Percentiles rank a stretch among this genome's conserved stretches.
phyloP scores from a whole-genome alignment of 2,888 invertebrate genomes.

The Ormyrus nitidulus region DNA sequence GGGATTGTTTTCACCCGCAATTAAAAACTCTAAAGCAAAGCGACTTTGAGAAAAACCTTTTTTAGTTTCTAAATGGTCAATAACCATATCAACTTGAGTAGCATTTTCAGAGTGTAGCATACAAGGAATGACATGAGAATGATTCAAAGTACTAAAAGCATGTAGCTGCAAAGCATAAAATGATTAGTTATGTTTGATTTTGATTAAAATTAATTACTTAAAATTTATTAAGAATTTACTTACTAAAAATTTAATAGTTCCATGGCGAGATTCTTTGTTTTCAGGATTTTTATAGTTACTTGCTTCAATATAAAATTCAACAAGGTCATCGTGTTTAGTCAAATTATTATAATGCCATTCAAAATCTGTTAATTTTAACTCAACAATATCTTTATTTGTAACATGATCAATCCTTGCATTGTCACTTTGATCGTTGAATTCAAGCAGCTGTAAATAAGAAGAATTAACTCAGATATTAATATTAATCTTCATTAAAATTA shows the following conservation, averaged over 20 bases:
- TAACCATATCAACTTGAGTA: slow-evolving; percentile 80
- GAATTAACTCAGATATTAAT: slow-evolving; percentile 29
- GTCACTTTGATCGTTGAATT: slow-evolving; percentile 79
- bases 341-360: slow-evolving; percentile 73
- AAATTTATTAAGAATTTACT: slow-evolving; percentile 58
- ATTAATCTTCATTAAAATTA: not conserved
- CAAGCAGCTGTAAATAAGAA: slow-evolving; percentile 76
- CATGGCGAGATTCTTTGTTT: slow-evolving; percentile 67
- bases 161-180: slow-evolving; percentile 76
- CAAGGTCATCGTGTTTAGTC: slow-evolving; percentile 73
- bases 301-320: slow-evolving; percentile 67
- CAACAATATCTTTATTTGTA: slow-evolving; percentile 70
- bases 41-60: slow-evolving; percentile 77
- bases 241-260: slow-evolving; percentile 69
- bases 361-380: slow-evolving; percentile 71
- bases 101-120: slow-evolving; percentile 82
- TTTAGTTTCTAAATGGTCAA: slow-evolving; percentile 78
- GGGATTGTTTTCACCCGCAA: slow-evolving; percentile 77
- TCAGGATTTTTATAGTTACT: slow-evolving; percentile 65
- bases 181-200: too few relatives aligned
- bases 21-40: slow-evolving; percentile 79
- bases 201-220: slow-evolving; percentile 13
- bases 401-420: slow-evolving; percentile 72
- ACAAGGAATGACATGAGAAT: slow-evolving; percentile 79
- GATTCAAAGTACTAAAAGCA: slow-evolving; percentile 75